Percentiles rank a stretch among this genome's conserved stretches.
Conservation (phyloP, 2,797 vertebrate species). For the Chrysocyon brachyurus region DNA sequence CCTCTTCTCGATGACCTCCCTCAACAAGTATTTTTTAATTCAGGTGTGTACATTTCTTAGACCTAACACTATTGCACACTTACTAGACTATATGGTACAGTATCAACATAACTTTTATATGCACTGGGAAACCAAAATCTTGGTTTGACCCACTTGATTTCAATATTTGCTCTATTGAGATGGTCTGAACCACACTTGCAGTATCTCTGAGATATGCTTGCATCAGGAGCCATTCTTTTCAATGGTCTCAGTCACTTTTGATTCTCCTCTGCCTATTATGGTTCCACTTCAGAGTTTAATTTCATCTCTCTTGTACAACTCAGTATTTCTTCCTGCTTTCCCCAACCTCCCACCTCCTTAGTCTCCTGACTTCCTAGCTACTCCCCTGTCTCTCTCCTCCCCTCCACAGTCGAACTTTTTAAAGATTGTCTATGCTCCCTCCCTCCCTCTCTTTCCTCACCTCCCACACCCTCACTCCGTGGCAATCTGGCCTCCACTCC, state of each 20-base stretch:
- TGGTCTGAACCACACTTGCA: not conserved
- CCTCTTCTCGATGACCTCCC: not conserved
- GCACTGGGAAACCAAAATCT: not conserved
- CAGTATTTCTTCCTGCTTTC: not conserved
- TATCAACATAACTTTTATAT: not conserved
- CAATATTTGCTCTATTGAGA: not conserved
- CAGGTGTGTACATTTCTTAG: not conserved
- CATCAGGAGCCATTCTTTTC: not conserved
- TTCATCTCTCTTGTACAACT: not conserved
- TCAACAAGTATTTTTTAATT: not conserved
- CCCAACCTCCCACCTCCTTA: not conserved
- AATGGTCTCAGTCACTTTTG: not conserved
- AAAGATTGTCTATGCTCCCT: slow-evolving; percentile 50
- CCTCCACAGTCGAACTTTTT: slow-evolving; percentile 20
- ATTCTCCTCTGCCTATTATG: not conserved
- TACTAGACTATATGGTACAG: not conserved
- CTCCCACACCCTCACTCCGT: slow-evolving; percentile 57
- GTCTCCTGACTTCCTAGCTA: not conserved
- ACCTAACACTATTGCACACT: not conserved
- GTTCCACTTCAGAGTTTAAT: not conserved
- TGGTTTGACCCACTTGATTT: not conserved
- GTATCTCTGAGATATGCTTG: not conserved
- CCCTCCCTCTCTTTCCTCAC: slow-evolving; percentile 65
- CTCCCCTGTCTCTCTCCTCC: slow-evolving; percentile 36
- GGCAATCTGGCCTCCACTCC: slow-evolving; percentile 67